Evolutionary conservation across 2,113 vertebrate species (phyloP).

Genomic region (Otis tarda): DNA sequence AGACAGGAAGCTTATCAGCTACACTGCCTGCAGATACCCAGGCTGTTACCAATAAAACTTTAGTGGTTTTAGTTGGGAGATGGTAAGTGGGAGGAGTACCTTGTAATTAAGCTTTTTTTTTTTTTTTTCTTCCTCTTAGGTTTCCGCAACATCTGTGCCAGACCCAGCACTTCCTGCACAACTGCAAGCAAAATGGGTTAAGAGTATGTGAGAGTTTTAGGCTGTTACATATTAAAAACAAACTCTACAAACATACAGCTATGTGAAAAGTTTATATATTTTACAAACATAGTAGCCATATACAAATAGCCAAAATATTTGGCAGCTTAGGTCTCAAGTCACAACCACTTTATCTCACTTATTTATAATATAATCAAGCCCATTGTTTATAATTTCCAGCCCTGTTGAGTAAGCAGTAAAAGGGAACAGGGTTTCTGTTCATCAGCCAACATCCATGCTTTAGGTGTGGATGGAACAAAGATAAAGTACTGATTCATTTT

Average conservation of each 20-base stretch:
- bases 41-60: not conserved
- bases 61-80: not conserved
- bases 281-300: not conserved
- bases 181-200: not conserved
- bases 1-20: not conserved
- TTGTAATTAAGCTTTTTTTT: not conserved
- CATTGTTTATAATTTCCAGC: not conserved
- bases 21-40: not conserved
- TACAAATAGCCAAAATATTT: not conserved
- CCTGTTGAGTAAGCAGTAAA: not conserved
- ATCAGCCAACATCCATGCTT: not conserved
- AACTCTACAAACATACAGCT: not conserved
- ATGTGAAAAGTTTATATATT: not conserved
- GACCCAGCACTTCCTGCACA: not conserved
- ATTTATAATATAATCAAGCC: not conserved
- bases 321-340: not conserved
- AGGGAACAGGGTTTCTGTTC: not conserved
- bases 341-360: not conserved
- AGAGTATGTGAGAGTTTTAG: not conserved
- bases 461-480: not conserved
- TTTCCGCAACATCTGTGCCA: not conserved
- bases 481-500: not conserved
- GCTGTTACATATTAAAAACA: not conserved
- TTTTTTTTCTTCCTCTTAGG: not conserved
- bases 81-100: not conserved